Evolutionary conservation across 2,113 vertebrate species (phyloP).

Genomic region (Trachemys scripta): DNA sequence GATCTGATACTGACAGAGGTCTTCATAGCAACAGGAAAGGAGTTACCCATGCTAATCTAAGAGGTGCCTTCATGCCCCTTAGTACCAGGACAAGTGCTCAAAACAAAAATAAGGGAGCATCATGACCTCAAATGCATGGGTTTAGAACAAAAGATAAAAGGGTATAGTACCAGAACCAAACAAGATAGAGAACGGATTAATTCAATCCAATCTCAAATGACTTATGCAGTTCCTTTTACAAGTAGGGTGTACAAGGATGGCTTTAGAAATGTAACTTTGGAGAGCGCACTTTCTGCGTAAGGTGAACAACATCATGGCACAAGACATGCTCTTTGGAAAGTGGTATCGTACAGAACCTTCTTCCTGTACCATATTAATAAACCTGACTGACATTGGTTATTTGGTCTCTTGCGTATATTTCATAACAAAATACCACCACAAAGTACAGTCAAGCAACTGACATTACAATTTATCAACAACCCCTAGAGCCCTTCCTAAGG

Average conservation of each 20-base stretch:
- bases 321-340: too few relatives aligned
- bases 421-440: neutral
- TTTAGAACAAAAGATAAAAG: too few relatives aligned
- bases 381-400: neutral
- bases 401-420: neutral
- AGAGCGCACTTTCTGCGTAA: too few relatives aligned
- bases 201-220: too few relatives aligned
- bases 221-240: too few relatives aligned
- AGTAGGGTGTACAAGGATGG: too few relatives aligned
- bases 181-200: too few relatives aligned
- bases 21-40: neutral
- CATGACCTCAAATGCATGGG: too few relatives aligned
- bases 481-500: neutral
- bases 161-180: too few relatives aligned
- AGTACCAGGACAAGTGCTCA: neutral
- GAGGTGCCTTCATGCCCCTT: neutral
- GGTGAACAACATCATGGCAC: too few relatives aligned
- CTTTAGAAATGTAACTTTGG: too few relatives aligned
- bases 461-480: neutral
- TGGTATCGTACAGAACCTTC: neutral
- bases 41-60: neutral
- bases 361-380: neutral
- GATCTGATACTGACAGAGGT: neutral
- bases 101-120: neutral
- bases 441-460: neutral